Conservation (phyloP, 2,888 invertebrate genomes). For the Gortyna flavago region DNA sequence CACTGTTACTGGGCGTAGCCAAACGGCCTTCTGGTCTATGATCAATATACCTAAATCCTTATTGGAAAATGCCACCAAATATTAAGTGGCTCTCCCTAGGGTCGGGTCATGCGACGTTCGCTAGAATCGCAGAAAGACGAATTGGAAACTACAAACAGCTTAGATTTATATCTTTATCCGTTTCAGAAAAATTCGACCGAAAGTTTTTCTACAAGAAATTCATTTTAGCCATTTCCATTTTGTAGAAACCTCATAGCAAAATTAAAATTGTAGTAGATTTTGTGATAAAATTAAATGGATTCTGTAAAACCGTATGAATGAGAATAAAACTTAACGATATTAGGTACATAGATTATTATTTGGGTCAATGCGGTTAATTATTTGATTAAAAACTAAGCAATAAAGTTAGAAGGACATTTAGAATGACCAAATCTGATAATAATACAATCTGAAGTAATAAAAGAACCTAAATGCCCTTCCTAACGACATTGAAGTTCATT, state of each 20-base stretch:
- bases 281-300: constrained; percentile 12
- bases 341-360: not conserved
- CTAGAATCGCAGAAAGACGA: constrained; percentile 30
- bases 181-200: constrained; percentile 24
- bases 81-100: constrained; percentile 34
- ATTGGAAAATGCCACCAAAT: constrained; percentile 32
- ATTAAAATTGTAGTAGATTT: constrained; percentile 24
- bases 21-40: not conserved
- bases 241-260: constrained; percentile 1
- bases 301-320: not conserved
- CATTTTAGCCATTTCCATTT: constrained; percentile 21
- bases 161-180: constrained; percentile 47
- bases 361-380: not conserved
- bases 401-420: constrained; percentile 1
- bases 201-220: constrained; percentile 26
- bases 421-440: constrained; percentile 20
- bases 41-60: constrained; percentile 10
- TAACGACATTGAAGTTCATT: constrained; percentile 55
- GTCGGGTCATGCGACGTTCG: constrained; percentile 27
- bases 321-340: constrained; percentile 10
- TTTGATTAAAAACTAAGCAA: not conserved
- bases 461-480: constrained; percentile 33
- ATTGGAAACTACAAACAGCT: constrained; percentile 51
- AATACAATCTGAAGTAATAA: constrained; percentile 42
- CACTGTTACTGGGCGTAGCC: not conserved